Conservation (phyloP, 2,113 vertebrate species). For the Excalfactoria chinensis region DNA sequence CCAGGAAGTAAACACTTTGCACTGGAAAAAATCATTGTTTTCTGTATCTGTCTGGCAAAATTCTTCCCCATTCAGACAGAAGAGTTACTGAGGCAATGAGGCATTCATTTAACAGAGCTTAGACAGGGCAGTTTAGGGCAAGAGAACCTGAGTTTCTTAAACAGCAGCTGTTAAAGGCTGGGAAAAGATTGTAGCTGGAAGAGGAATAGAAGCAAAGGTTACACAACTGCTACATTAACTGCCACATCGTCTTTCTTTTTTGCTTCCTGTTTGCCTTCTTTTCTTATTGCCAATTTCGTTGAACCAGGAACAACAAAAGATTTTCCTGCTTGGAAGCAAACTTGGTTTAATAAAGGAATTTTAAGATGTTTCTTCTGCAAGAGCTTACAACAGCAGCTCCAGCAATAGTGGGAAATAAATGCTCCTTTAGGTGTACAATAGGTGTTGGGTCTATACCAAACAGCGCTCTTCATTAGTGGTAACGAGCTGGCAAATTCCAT, state of each 20-base stretch:
- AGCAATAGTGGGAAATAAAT: background rate
- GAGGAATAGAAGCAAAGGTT: background rate
- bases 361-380: background rate
- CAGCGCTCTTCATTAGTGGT: conserved; percentile 40
- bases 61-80: background rate
- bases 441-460: background rate
- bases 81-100: background rate
- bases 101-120: background rate
- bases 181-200: background rate
- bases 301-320: background rate
- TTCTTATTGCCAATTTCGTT: background rate
- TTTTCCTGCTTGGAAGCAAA: background rate
- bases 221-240: background rate
- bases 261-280: background rate
- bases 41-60: background rate
- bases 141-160: background rate
- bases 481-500: conserved; percentile 39
- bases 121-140: background rate
- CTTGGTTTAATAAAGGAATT: background rate
- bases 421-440: conserved; percentile 41
- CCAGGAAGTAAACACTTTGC: background rate
- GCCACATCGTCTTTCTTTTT: background rate
- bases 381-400: background rate
- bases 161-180: background rate
- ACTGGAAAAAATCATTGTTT: conserved; percentile 17